Percentiles rank a stretch among this genome's conserved stretches.
Evolutionary conservation across 2,888 invertebrate genomes (phyloP).

Genomic region (Pasiphila rectangulata): DNA sequence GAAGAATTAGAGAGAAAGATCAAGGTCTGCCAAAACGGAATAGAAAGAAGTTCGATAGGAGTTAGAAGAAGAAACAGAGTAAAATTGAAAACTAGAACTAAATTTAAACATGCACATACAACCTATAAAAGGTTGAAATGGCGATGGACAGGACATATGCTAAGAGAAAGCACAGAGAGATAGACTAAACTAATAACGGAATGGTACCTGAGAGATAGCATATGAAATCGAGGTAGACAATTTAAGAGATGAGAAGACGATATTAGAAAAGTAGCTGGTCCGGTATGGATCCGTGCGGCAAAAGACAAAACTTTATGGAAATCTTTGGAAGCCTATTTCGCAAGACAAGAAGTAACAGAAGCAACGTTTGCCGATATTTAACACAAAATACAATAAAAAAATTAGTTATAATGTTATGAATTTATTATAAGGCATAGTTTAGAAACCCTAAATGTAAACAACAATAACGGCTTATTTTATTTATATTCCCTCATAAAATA

Average conservation of each 20-base stretch:
- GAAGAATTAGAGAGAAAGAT: neutral
- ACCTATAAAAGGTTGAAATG: neutral
- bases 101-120: neutral
- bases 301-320: neutral
- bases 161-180: neutral
- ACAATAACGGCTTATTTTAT: too few relatives aligned
- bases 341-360: too few relatives aligned
- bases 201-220: neutral
- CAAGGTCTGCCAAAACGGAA: neutral
- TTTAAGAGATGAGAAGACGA: neutral
- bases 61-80: neutral
- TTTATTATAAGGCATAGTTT: too few relatives aligned
- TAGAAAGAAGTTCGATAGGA: neutral
- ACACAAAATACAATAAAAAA: too few relatives aligned
- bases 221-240: neutral
- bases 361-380: too few relatives aligned
- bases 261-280: neutral
- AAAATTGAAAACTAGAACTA: neutral
- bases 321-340: neutral
- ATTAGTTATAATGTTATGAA: too few relatives aligned
- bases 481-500: too few relatives aligned
- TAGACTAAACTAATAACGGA: neutral
- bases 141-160: neutral
- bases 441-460: too few relatives aligned
- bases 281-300: neutral